Conservation (phyloP, 2,888 invertebrate genomes). For the Watsonalla cultraria region DNA sequence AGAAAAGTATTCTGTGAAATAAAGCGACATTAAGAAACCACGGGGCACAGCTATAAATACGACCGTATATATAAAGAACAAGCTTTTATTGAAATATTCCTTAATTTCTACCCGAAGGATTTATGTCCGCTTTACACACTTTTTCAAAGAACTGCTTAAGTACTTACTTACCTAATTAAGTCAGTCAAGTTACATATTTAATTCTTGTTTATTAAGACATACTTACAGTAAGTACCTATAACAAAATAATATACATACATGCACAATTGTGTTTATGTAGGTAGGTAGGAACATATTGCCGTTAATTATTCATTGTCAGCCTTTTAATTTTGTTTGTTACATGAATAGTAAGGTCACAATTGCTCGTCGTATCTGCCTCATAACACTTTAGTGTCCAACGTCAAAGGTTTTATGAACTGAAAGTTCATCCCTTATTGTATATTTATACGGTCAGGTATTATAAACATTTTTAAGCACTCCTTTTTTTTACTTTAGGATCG, state of each 20-base stretch:
- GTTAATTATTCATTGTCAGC: neutral
- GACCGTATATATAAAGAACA: too few relatives aligned
- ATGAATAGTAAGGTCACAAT: neutral
- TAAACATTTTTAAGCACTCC: neutral
- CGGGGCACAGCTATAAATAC: too few relatives aligned
- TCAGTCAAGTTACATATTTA: neutral
- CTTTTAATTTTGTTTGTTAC: neutral
- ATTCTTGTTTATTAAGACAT: too few relatives aligned
- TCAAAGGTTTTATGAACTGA: constrained; percentile 39
- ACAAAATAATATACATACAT: too few relatives aligned
- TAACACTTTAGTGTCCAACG: constrained; percentile 34
- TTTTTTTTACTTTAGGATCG: too few relatives aligned
- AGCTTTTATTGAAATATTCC: too few relatives aligned
- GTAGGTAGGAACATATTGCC: neutral
- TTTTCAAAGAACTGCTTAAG: neutral
- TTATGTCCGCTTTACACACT: neutral
- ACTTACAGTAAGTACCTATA: too few relatives aligned
- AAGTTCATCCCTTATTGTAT: constrained; percentile 16
- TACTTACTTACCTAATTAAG: neutral
- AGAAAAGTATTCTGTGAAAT: too few relatives aligned
- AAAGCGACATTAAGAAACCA: too few relatives aligned
- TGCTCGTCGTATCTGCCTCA: constrained; percentile 19
- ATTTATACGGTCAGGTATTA: neutral
- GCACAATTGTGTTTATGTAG: neutral
- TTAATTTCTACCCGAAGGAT: too few relatives aligned